phyloP scores from a whole-genome alignment of 2,888 invertebrate genomes.

The Anorthoa munda region DNA sequence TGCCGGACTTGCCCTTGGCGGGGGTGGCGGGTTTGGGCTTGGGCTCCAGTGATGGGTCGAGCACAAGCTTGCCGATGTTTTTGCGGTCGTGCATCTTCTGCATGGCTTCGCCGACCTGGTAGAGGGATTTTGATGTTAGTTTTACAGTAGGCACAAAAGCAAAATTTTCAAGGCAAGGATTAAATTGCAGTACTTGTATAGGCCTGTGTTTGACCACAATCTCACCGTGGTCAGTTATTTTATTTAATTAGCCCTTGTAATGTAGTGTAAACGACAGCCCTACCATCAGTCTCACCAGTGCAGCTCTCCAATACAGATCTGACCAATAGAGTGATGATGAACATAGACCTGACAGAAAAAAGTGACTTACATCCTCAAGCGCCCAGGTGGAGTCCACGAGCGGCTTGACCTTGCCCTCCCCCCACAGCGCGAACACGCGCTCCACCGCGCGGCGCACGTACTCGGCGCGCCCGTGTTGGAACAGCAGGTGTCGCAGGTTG shows the following conservation, averaged over 20 bases:
- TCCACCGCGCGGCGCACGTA: conserved; percentile 94
- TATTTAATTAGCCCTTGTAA: no score
- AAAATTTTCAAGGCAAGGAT: neutral
- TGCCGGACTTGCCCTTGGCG: conserved; percentile 93
- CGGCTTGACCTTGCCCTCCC: conserved; percentile 95
- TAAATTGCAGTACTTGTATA: no score
- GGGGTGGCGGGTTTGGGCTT: conserved; percentile 95
- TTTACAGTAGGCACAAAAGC: neutral
- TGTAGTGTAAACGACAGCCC: no score
- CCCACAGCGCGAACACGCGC: conserved; percentile 94
- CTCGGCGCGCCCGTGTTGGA: conserved; percentile 94
- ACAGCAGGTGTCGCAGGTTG: conserved; percentile 95
- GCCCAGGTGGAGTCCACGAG: conserved; percentile 96
- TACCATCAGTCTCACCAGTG: neutral
- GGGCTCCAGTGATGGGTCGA: conserved; percentile 95
- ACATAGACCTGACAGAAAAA: neutral
- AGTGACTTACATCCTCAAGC: conserved; percentile 94
- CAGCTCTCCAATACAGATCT: neutral
- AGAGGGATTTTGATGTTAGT: conserved; percentile 3
- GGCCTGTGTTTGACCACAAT: no score
- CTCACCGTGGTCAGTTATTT: no score
- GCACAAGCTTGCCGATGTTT: conserved; percentile 96
- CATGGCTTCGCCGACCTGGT: conserved; percentile 96
- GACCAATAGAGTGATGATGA: neutral
- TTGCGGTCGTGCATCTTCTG: conserved; percentile 98